A percentile compares a stretch with the other conserved stretches of the same genome.
phyloP scores from a whole-genome alignment of 2,797 vertebrate species.

The Lepus townsendii region DNA sequence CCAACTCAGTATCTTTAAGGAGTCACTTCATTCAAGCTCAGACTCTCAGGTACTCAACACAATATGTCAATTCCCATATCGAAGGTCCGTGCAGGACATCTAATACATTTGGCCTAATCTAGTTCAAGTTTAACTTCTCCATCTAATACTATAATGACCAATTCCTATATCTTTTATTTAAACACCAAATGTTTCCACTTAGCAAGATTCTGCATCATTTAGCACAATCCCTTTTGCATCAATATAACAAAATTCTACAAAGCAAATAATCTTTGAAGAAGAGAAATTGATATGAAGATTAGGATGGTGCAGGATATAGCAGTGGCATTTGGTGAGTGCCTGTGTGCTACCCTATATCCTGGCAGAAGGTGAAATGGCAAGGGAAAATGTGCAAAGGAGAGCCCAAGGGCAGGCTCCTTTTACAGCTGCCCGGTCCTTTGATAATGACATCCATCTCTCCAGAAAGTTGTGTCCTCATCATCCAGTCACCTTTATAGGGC shows the following conservation, averaged over 20 bases:
- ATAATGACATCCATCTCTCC: background rate
- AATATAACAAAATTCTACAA: background rate
- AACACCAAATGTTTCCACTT: background rate
- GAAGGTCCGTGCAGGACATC: background rate
- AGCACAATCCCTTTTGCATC: background rate
- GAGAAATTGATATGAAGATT: background rate
- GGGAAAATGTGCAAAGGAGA: too few species aligned
- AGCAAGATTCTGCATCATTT: background rate
- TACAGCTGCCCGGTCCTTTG: too few species aligned
- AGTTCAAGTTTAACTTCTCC: background rate
- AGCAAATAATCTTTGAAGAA: too few species aligned
- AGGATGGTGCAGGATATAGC: background rate
- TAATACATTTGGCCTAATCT: background rate
- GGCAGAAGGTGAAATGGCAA: background rate
- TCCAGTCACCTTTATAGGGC: accelerated
- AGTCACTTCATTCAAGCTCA: background rate
- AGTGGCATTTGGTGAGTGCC: too few species aligned
- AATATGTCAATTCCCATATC: background rate
- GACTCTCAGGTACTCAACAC: background rate
- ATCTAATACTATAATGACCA: background rate
- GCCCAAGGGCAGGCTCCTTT: too few species aligned
- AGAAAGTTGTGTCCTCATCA: background rate
- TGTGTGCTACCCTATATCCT: accelerated
- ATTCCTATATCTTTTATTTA: background rate
- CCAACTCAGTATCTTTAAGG: background rate